These are phyloP conservation scores for Zaprionus capensis DNA, from an alignment of 1,140 invertebrate genomes.

Conservation along the genomic window DNA sequence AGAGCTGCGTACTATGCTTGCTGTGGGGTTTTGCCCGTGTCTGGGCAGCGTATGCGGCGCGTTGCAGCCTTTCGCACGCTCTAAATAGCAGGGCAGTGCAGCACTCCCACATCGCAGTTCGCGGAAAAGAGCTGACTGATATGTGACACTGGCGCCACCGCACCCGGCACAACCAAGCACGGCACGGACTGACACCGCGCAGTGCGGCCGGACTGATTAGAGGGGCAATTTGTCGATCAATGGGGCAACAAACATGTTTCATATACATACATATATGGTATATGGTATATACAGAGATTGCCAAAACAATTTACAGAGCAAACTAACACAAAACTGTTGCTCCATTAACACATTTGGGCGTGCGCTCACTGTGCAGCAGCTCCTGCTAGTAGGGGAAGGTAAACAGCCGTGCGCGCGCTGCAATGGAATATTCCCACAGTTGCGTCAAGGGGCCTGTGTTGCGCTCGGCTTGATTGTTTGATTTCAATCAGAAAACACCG, in stretches of 20 bases:
- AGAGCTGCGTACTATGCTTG: conserved; percentile 1
- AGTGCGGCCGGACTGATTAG: conserved; percentile 54
- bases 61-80: conserved; percentile 60
- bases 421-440: conserved; percentile 81
- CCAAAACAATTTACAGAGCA: conserved; percentile 55
- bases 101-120: conserved; percentile 37
- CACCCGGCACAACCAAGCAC: conserved; percentile 30
- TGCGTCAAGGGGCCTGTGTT: conserved; percentile 55
- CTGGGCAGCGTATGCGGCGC: background rate
- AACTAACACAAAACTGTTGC: conserved; percentile 70
- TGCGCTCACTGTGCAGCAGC: conserved; percentile 29
- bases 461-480: conserved; percentile 40
- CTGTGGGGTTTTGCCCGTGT: background rate
- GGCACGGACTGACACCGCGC: conserved; percentile 54
- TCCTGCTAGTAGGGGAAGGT: conserved; percentile 1
- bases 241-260: conserved; percentile 22
- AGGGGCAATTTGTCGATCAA: conserved; percentile 55
- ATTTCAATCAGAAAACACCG: conserved; percentile 71
- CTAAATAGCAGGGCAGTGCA: conserved; percentile 39
- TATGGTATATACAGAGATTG: conserved; percentile 31
- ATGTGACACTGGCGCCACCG: conserved; percentile 47
- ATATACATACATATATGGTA: conserved; percentile 3
- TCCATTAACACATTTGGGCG: conserved; percentile 77
- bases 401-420: conserved; percentile 56
- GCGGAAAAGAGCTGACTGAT: conserved; percentile 31